Evolutionary conservation across 2,113 vertebrate genomes (phyloP), one percentile per base, ranked within the genome.

Genomic region (Bubo bubo): DNA sequence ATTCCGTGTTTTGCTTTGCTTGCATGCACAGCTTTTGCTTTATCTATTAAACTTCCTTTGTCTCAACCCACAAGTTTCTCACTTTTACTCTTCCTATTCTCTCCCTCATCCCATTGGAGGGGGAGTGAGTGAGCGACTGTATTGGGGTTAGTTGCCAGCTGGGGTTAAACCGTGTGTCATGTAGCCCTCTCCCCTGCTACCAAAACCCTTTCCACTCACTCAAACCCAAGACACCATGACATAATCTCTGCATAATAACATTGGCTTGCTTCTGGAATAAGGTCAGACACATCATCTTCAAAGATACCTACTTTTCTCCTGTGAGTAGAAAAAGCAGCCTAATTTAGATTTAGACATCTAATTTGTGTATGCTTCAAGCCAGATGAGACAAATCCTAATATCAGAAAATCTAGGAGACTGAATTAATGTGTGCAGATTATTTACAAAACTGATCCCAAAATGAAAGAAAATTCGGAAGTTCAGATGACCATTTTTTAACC

Each of bases 61-160:
- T 60, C 24, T 72, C 52, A 55, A 14, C 20, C 43, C n/a, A 12
- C 3, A 18, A 63, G 28, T 45, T 88, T 79, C 23, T n/a, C 37
- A 73, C 14, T 83, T 77, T 56, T 56, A 52, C 35, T 21, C 50
- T 67, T 56, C 34, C 27, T 23, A 3, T 30, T 72, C 52, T 17
- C 0, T 0, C 0, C 20, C 26, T 11, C 8, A 50, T 56, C 27
- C 72, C 60, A 66, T 34, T 20, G 17, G n/a, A 47, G 27, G 32
- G 27, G 22, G 19, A 53, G 35, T 32, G 20, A 81, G 26, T 24
- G 35, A 88, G 60, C 0, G 0, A 21, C 12, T 88, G 12, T 68
- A 20, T 63, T 53, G 52, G 12, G 20, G 14, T 62, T 45, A 17
- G 41, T 20, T 62, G 9, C 12, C 12, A 13, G 23, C 32, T 84